Base-by-base conservation (phyloP, 2,797 vertebrate species). In the Neomorphus geoffroyi region DNA sequence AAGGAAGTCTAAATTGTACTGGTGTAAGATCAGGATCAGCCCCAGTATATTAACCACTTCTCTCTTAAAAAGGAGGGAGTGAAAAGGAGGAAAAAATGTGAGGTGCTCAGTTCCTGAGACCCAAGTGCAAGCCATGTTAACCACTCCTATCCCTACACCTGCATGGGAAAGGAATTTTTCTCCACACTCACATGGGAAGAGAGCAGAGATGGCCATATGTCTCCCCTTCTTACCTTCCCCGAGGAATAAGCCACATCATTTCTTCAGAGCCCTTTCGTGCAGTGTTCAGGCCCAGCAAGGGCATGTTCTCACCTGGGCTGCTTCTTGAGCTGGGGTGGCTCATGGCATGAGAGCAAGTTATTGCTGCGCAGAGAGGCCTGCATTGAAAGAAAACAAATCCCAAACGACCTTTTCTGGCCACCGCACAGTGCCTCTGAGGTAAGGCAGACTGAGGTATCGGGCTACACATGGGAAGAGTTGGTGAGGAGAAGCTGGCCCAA, bases 331-430 rank as follows among this genome's bases (percentile, higher is more conserved):
- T 70, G 37, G 11, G 32, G 23, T 46, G 70, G 46, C 9, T 75
- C 16, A 37, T 1, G 21, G 24, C 37, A 15, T 0, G 1, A 56
- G 2, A 61, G 23, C 0, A 1, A 56, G 26, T 11, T 82, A 10
- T 33, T 33, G 60, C 46, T 33, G 1, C 8, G 10, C 1, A 2
- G 32, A 27, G 11, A 53, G 9, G 5, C 8, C 35, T 39, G 27
- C 3, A 2, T 1, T 41, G 24, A 67, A 54, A n/a, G 37, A 23
- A 54, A 56, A 53, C 17, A 79, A 41, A 77, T 10, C 50, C 18
- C 78, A 43, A 8, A 48, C 7, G 26, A 75, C 17, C 35, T 50
- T 50, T 41, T 46, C 33, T 37, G 72, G 53, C 21, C 9, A 1
- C 22, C 19, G 13, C 19, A 19, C 0, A 0, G 8, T 33, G 33